phyloP scores from a whole-genome alignment of 1,140 invertebrate species.

The Zaprionus vittiger region DNA sequence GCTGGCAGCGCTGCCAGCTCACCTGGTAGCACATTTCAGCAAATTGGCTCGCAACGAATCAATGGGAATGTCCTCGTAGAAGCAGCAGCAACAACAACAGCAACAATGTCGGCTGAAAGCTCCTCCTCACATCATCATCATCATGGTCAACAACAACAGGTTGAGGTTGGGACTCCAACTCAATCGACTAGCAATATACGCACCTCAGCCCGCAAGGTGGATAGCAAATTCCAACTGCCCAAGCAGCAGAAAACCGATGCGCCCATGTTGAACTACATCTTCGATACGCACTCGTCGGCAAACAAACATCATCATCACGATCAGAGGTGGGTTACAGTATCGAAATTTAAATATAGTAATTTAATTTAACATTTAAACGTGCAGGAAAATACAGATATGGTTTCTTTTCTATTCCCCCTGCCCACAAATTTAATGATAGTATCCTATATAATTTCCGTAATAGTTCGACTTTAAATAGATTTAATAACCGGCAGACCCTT shows the following conservation, averaged over 20 bases:
- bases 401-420: not conserved
- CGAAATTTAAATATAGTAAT: not conserved
- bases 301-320: constrained; percentile 88
- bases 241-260: constrained; percentile 87
- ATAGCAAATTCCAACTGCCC: constrained; percentile 68
- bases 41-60: constrained; percentile 73
- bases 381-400: not conserved
- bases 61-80: constrained; percentile 62
- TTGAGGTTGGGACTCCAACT: constrained; percentile 25
- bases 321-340: constrained; percentile 84
- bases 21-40: constrained; percentile 57
- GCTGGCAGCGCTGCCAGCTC: constrained; percentile 23
- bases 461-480: constrained; percentile 1
- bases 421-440: not conserved
- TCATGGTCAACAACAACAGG: constrained; percentile 26
- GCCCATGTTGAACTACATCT: constrained; percentile 90
- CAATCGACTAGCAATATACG: constrained; percentile 29
- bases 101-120: not conserved
- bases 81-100: constrained; percentile 19
- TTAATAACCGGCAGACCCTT: constrained; percentile 7
- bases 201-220: constrained; percentile 70
- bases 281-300: constrained; percentile 88
- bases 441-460: constrained; percentile 22
- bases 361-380: not conserved
- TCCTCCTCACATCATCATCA: not conserved